Evolutionary conservation across 2,113 vertebrate genomes (phyloP).

Genomic region (Pardalotus punctatus): DNA sequence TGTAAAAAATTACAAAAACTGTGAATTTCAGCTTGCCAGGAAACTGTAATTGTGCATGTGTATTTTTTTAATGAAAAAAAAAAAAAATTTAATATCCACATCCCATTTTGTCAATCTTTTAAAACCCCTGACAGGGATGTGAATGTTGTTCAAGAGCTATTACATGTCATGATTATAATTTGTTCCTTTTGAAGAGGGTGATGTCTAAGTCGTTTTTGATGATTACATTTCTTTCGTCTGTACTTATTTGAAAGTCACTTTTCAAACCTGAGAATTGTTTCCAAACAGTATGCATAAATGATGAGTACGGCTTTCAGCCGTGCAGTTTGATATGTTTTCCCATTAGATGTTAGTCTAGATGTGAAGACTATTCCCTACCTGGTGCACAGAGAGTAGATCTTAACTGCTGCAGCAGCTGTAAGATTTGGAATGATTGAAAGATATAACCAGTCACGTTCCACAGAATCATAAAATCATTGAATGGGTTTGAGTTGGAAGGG

Average conservation of each 20-base stretch:
- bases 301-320: neutral
- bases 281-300: conserved; percentile 31
- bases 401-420: neutral
- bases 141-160: conserved; percentile 2
- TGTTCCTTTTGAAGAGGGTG: conserved; percentile 43
- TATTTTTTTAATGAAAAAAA: neutral
- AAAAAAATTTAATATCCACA: neutral
- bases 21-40: conserved; percentile 42
- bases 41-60: neutral
- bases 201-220: neutral
- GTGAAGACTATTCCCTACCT: neutral
- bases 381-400: neutral
- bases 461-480: neutral
- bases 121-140: neutral
- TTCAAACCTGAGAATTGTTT: conserved; percentile 45
- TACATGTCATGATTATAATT: neutral
- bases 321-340: neutral
- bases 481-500: neutral
- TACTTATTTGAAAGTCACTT: neutral
- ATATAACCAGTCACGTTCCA: neutral
- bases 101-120: neutral
- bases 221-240: conserved; percentile 27
- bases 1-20: conserved; percentile 47
- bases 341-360: neutral
- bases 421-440: neutral